Conservation (phyloP, 1,140 invertebrate genomes). For the Hesperophylax magnus region DNA sequence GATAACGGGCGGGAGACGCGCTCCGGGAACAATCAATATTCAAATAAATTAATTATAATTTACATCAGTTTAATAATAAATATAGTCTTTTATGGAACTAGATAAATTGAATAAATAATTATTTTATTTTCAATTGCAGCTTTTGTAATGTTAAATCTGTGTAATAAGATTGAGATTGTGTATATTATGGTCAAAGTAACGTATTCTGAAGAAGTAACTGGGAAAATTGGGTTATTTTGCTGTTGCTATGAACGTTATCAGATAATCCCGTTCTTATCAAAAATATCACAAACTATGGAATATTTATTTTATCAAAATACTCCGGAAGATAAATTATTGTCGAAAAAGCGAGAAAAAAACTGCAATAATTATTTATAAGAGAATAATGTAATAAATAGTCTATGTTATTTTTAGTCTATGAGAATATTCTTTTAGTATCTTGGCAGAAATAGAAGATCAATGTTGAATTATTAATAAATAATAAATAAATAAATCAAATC, state of each 20-base stretch:
- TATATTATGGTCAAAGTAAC: too few relatives aligned
- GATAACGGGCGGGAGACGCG: not conserved
- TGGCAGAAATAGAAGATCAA: constrained; percentile 13
- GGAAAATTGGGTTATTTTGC: too few relatives aligned
- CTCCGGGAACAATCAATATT: not conserved
- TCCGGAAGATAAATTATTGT: not conserved
- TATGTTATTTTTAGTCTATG: constrained; percentile 14
- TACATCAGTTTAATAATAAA: constrained; percentile 4
- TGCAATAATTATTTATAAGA: not conserved
- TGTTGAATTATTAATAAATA: constrained; percentile 2
- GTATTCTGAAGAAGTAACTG: too few relatives aligned
- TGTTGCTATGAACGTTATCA: not conserved
- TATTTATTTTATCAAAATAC: constrained; percentile 5
- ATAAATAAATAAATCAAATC: constrained; percentile 19
- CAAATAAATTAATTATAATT: constrained; percentile 24
- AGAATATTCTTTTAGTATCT: constrained; percentile 13
- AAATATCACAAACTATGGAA: not conserved
- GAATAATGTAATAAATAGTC: not conserved
- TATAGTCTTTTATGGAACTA: constrained; percentile 1
- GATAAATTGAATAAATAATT: constrained; percentile 3
- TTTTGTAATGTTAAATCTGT: too few relatives aligned
- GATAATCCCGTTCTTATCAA: not conserved
- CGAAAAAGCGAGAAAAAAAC: not conserved
- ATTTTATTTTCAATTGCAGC: too few relatives aligned
- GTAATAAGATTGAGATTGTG: too few relatives aligned